Percentiles rank a stretch among this genome's conserved stretches.
phyloP scores from a whole-genome alignment of 2,888 invertebrate genomes.

The Drosophila affinis region DNA sequence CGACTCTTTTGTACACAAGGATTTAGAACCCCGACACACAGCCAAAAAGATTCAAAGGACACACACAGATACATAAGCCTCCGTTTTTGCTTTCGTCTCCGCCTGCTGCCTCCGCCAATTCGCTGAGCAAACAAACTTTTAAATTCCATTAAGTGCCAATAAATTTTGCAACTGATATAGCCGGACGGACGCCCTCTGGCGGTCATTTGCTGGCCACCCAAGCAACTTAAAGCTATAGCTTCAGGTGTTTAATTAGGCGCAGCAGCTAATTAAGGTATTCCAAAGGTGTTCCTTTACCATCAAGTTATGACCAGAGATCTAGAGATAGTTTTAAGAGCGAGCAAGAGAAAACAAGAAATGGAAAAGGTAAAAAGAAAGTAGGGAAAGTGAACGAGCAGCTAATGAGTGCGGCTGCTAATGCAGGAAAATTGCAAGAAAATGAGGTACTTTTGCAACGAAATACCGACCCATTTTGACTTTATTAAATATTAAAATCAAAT shows the following conservation, averaged over 20 bases:
- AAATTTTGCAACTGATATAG: conserved; percentile 81
- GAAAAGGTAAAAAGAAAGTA: not conserved
- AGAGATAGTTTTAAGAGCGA: not conserved
- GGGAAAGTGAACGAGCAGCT: not conserved
- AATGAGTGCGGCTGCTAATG: not conserved
- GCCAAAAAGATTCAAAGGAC: conserved; percentile 7
- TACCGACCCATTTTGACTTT: not conserved
- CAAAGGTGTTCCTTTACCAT: conserved; percentile 2
- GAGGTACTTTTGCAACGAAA: not conserved
- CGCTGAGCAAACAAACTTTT: conserved; percentile 79
- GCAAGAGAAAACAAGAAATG: not conserved
- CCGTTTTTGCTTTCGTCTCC: not conserved
- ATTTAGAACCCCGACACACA: conserved; percentile 5
- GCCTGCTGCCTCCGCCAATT: conserved; percentile 26
- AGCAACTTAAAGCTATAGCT: conserved; percentile 24
- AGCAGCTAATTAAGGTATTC: conserved; percentile 47
- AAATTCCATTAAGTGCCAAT: conserved; percentile 82
- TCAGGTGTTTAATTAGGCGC: conserved; percentile 55
- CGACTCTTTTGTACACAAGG: conserved; percentile 49
- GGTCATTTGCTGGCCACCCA: conserved; percentile 29
- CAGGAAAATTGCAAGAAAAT: not conserved
- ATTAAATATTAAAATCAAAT: not conserved
- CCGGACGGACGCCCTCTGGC: conserved; percentile 45
- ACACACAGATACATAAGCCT: conserved; percentile 16
- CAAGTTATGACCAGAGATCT: conserved; percentile 17